Percentiles rank a stretch among this genome's conserved stretches.
Conservation (phyloP, 2,888 invertebrate species). For the Mythimna lalbum region DNA sequence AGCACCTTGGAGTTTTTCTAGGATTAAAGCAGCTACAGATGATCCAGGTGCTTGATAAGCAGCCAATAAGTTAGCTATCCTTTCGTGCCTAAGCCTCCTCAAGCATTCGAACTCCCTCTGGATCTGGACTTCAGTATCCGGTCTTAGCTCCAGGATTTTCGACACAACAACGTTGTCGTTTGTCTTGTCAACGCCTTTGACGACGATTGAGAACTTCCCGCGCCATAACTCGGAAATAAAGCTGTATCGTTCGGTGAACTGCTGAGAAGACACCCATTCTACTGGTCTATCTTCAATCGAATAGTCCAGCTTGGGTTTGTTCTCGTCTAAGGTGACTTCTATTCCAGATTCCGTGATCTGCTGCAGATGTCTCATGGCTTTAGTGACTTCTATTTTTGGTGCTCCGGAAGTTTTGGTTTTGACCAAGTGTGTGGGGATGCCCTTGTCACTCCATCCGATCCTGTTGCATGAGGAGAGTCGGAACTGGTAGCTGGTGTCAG, state of each 20-base stretch:
- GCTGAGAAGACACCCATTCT: constrained; percentile 93
- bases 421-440: constrained; percentile 94
- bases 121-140: constrained; percentile 92
- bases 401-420: constrained; percentile 93
- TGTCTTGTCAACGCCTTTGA: constrained; percentile 94
- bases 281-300: constrained; percentile 93
- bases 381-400: constrained; percentile 94
- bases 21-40: constrained; percentile 93
- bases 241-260: constrained; percentile 94
- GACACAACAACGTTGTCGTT: constrained; percentile 95
- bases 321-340: constrained; percentile 92
- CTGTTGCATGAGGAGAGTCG: constrained; percentile 96
- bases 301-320: constrained; percentile 93
- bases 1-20: constrained; percentile 97
- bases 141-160: constrained; percentile 94
- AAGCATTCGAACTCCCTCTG: constrained; percentile 96
- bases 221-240: constrained; percentile 96
- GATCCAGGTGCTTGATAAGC: constrained; percentile 93
- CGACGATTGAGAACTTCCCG: constrained; percentile 96
- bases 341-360: constrained; percentile 96
- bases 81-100: constrained; percentile 95
- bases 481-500: constrained; percentile 96
- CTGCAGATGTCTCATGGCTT: constrained; percentile 96
- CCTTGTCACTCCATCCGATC: constrained; percentile 98
- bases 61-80: constrained; percentile 94